These are phyloP conservation scores for Ornithoptera priamus DNA, from an alignment of 2,888 invertebrate species.

Conservation along the genomic window DNA sequence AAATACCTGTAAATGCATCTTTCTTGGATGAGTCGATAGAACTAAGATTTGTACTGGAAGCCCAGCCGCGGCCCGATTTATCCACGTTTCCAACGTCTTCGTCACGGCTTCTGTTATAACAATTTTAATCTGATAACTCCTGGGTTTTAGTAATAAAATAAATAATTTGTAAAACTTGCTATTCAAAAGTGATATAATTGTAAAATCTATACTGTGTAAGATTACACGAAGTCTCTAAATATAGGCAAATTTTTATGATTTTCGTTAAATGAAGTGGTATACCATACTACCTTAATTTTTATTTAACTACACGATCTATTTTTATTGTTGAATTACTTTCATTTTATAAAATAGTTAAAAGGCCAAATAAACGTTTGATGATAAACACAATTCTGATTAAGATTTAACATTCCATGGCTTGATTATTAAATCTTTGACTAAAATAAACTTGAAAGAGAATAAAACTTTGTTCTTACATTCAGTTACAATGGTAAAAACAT, in stretches of 20 bases:
- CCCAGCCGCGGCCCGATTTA: slow-evolving; percentile 84
- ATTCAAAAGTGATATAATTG: not conserved
- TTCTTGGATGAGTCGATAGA: slow-evolving; percentile 65
- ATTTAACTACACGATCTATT: not conserved
- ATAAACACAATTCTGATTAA: not conserved
- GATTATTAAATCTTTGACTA: not conserved
- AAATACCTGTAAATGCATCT: slow-evolving; percentile 66
- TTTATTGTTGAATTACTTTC: not conserved
- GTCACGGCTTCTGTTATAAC: slow-evolving; percentile 65
- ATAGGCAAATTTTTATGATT: not conserved
- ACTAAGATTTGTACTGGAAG: slow-evolving; percentile 86
- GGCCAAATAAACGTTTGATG: not conserved
- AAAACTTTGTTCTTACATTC: not conserved
- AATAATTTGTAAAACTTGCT: not conserved
- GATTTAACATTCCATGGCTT: not conserved
- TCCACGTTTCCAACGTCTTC: slow-evolving; percentile 69
- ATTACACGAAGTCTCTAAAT: no score
- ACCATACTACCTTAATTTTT: no score
- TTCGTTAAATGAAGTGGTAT: no score
- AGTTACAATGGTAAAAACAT: not conserved
- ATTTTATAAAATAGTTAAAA: not conserved
- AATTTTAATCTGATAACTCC: not conserved
- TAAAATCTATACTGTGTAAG: not conserved
- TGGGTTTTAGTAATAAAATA: not conserved
- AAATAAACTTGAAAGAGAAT: not conserved